Evolutionary conservation across 2,797 vertebrate species (phyloP), one percentile per base, ranked within the genome.

Genomic region (Phoebastria nigripes): DNA sequence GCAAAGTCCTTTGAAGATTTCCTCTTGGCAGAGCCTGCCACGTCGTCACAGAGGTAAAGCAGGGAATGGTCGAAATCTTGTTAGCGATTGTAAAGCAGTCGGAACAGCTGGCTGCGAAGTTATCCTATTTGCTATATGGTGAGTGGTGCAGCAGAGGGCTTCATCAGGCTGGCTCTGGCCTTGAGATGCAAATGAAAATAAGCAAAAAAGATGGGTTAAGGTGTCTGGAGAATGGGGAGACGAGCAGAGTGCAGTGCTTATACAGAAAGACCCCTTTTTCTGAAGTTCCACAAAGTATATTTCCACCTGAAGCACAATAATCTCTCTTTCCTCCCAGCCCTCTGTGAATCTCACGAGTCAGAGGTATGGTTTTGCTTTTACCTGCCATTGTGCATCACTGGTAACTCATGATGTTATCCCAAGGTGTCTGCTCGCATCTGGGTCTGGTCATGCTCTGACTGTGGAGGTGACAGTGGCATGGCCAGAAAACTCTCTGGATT

Each of bases 1-100:
- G n/a, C 80, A 91, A 94, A 91, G 39, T 16, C 42, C 66, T 93
- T 82, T 70, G 90, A 93, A 92, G 82, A 47, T 61, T 95, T 92
- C 31, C 70, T 77, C 88, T 73, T 79, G 82, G 82, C 87, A 91
- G 70, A 93, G 28, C 66, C 58, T 90, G 61, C n/a, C n/a, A 35
- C 3, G 1, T 87, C 19, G 1, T 82, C 85, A 63, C 31, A 35
- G 73, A 86, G 39, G 49, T 65, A 56, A 84, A 87, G 37, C 16
- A 73, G 33, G 59, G 88, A 93, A 49, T 3, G 3, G 47, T 84
- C 55, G 46, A 61, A 87, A 61, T 82, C 55, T 67, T 82, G 26
- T 35, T 41, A 44, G 58, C 77, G 41, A 26, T 13, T 49, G 25
- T 78, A 56, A 93, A 90, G 52, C 24, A 33, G 19, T 80, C 55